phyloP scores from a whole-genome alignment of 2,113 vertebrate genomes.

The Sciurus niger region DNA sequence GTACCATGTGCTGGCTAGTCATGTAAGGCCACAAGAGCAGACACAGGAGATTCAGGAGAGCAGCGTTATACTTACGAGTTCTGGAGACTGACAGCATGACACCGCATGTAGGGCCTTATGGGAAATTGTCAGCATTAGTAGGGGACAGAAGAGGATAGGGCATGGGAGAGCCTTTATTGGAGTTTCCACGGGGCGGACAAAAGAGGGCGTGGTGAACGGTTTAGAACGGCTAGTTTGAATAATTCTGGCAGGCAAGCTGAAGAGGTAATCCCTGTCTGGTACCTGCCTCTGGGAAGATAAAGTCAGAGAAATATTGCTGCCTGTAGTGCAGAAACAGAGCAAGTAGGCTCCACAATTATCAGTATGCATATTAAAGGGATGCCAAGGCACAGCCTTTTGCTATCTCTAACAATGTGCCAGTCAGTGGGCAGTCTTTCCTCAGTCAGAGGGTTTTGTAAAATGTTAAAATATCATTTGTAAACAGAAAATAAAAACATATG shows the following conservation, averaged over 20 bases:
- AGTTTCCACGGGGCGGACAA: background rate
- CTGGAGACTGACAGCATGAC: background rate
- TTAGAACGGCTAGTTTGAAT: background rate
- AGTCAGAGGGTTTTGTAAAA: background rate
- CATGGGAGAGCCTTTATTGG: background rate
- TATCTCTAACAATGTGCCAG: background rate
- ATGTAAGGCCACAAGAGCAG: background rate
- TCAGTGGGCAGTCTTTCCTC: background rate
- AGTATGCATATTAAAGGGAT: background rate
- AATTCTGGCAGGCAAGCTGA: background rate
- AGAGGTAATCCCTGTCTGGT: no score
- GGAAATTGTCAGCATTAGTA: background rate
- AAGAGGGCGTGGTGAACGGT: background rate
- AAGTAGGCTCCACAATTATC: background rate
- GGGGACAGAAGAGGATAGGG: background rate
- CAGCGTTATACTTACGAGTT: background rate
- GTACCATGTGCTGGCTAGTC: background rate
- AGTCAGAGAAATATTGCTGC: background rate
- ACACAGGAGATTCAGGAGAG: background rate
- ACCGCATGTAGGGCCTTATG: background rate
- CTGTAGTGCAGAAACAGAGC: no score
- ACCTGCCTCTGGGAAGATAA: background rate
- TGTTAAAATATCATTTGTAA: background rate
- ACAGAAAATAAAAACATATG: background rate
- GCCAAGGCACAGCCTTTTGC: background rate